Conservation (phyloP, 2,888 invertebrate species). For the Helobdella robusta region DNA sequence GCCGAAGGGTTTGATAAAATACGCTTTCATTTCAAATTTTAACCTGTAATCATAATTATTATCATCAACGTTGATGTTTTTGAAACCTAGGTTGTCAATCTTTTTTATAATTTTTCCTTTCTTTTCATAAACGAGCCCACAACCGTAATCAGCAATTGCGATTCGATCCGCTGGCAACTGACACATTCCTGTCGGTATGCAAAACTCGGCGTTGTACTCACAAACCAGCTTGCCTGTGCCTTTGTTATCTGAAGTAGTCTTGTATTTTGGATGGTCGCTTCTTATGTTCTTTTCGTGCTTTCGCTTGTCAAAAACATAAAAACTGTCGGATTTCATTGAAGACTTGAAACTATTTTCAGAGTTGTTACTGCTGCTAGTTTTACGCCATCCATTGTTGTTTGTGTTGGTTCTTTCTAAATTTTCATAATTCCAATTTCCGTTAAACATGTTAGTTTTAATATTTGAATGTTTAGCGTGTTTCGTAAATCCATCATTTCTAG, state of each 20-base stretch:
- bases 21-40: no score
- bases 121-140: conserved; percentile 20
- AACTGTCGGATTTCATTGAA: no score
- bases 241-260: not conserved
- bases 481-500: no score
- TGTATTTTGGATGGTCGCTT: conserved; percentile 11
- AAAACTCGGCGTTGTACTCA: conserved; percentile 51
- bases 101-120: no score
- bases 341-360: not conserved
- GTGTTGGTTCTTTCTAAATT: not conserved
- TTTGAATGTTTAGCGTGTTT: no score
- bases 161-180: conserved; percentile 24
- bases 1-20: conserved; percentile 31
- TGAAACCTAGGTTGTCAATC: no score
- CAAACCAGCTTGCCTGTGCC: conserved; percentile 10
- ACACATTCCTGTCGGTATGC: conserved; percentile 30
- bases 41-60: no score
- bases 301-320: no score
- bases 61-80: no score
- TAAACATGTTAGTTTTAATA: no score
- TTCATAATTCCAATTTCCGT: not conserved
- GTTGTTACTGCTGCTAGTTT: conserved; percentile 3
- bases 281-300: no score
- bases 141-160: conserved; percentile 31
- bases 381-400: not conserved